Base-by-base conservation (phyloP, 2,888 invertebrate species). In the Exocentrus adspersus region DNA sequence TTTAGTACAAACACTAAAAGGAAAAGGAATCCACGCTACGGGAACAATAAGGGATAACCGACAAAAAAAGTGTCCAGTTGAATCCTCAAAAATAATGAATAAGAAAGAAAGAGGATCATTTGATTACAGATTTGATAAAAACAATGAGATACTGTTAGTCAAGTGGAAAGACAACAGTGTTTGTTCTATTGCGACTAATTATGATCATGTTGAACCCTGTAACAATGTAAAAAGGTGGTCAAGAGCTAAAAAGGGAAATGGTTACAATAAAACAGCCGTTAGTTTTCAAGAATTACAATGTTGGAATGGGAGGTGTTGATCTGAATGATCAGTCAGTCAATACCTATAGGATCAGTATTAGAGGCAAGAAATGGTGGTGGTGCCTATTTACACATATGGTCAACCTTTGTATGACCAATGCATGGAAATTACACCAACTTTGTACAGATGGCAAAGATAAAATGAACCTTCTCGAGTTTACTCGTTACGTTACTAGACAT, bases 291-390 rank as follows among this genome's bases (percentile, higher is more conserved):
- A 28, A 16, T 9, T 66, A 65, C 46, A 69, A 67, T 56, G 52
- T 30, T 3, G 28, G 37, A n/a, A 69, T 69, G 64, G 67, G 61
- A 10, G 65, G 67, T 1, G 67, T 65, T 16, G 61, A 65, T 45
- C 42, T 60, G 1, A 20, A 46, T 12, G 64, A 64, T 42, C 53
- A 53, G 12, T 5, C 41, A 2, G 53, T 53, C 19, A 53, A 57
- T 12, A 57, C 42, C 16, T 63, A 59, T 10, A 21, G 32, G 16
- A 37, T 60, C n/a, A 9, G 24, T 30, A 58, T 53, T 42, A 30
- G 14, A 6, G 61, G 45, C 5, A 50, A 43, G 12, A 61, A 61
- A 37, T 61, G 61, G 56, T 61, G 56, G 61, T 61, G 61, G 61
- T 42, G 14, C 12, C 53, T 52, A 21, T 61, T 61, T 21, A 56